Base-by-base conservation (phyloP, 2,797 vertebrate genomes). In the Varecia variegata region DNA sequence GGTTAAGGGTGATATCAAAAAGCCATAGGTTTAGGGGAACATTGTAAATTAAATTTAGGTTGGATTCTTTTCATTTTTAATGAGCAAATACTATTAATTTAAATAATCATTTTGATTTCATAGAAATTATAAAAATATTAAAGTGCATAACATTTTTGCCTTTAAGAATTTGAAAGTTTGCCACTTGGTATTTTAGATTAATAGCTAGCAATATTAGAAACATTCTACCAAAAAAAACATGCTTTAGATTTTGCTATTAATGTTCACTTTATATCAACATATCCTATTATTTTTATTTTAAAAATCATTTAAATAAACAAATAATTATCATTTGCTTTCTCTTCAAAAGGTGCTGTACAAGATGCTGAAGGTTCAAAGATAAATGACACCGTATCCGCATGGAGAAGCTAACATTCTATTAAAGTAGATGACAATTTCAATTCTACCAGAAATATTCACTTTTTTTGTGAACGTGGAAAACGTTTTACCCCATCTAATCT, bases 51-150 rank as follows among this genome's bases (percentile, higher is more conserved):
- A 94, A 95, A 97, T 95, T 96, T 94, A 92, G 25, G 56, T 81
- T 90, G 52, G 3, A 45, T 68, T 94, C 2, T 45, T 95, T 88
- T 91, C 8, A 32, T 68, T 95, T 96, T 97, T 97, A 98, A 96
- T 95, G 96, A 93, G 50, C 60, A 97, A 97, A 93, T 96, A 90
- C 54, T 96, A 95, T 95, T 94, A 91, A 96, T 96, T 87, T 94
- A 93, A 96, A 93, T 94, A 95, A 95, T 92, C 3, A 97, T 96
- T 97, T 94, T 92, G 43, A 94, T 95, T 95, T 97, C 82, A 93
- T 83, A 95, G 27, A 90, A 81, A 87, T 96, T 95, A 93, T 80
- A 50, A 93, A 93, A 97, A 90, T 27, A 76, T 67, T 50, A 70
- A 93, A 68, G 11, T 80, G 6, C 14, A 38, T 85, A 86, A 80